Evolutionary conservation across 1,140 invertebrate species (phyloP).

Genomic region (Periplaneta americana): DNA sequence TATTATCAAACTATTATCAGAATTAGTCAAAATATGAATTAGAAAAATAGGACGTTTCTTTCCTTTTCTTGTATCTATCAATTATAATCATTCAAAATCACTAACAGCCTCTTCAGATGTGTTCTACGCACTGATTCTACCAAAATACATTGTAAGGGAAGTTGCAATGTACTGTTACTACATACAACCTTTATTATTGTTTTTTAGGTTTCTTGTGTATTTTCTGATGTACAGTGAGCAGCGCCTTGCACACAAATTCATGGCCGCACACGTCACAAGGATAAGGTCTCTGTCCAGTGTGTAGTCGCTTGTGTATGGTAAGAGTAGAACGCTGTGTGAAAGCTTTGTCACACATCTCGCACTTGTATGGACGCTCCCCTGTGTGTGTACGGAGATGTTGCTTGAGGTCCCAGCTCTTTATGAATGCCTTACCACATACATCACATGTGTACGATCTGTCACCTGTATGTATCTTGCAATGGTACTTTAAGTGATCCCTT

Average conservation of each 20-base stretch:
- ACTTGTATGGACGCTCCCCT: conserved; percentile 62
- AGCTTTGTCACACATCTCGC: conserved; percentile 57
- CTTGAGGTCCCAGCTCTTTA: conserved; percentile 17
- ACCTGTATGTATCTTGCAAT: conserved; percentile 63
- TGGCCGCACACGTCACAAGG: conserved; percentile 61
- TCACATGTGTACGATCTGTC: conserved; percentile 63
- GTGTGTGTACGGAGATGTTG: conserved; percentile 41
- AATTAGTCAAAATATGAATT: no score
- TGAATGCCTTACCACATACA: conserved; percentile 50
- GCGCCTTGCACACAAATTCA: conserved; percentile 38
- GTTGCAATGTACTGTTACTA: no score
- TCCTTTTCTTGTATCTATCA: no score
- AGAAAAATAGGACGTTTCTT: no score
- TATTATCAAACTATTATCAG: no score
- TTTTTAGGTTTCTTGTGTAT: not conserved
- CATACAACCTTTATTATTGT: no score
- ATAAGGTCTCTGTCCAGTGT: conserved; percentile 73
- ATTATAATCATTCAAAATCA: no score
- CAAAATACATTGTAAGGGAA: no score
- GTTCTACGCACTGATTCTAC: no score
- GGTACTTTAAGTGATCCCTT: conserved; percentile 64
- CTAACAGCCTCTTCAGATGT: no score
- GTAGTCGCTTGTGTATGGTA: conserved; percentile 42
- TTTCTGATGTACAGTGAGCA: conserved; percentile 27
- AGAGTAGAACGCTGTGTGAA: conserved; percentile 45